phyloP scores from a whole-genome alignment of 2,888 invertebrate genomes.

The Danaus chrysippus region DNA sequence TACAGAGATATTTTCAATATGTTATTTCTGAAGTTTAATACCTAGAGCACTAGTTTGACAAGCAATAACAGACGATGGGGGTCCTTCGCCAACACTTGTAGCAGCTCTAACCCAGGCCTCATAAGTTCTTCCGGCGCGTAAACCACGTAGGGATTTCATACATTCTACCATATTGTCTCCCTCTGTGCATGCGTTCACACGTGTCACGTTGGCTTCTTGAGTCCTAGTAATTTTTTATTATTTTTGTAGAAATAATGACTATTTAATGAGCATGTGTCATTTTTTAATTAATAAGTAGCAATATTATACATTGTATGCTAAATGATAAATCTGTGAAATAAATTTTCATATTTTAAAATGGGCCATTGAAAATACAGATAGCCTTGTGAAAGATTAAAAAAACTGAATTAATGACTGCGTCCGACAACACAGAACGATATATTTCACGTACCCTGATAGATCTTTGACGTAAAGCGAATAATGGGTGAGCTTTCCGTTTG shows the following conservation, averaged over 20 bases:
- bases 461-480: conserved; percentile 89
- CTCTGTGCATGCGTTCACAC: conserved; percentile 63
- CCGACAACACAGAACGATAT: background rate
- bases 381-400: background rate
- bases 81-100: conserved; percentile 86
- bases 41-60: conserved; percentile 71
- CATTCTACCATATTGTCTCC: conserved; percentile 62
- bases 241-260: too few species aligned
- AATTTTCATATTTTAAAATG: too few species aligned
- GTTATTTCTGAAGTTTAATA: conserved; percentile 36
- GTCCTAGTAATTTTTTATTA: conserved; percentile 42
- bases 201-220: conserved; percentile 64
- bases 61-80: conserved; percentile 64
- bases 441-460: conserved; percentile 77
- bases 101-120: conserved; percentile 93
- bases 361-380: too few species aligned
- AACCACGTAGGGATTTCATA: conserved; percentile 81
- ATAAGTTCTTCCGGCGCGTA: conserved; percentile 86
- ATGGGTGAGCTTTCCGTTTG: conserved; percentile 89
- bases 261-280: too few species aligned
- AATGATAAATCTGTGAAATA: too few species aligned
- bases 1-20: background rate
- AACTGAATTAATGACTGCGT: background rate
- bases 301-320: too few species aligned
- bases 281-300: too few species aligned